Evolutionary conservation across 1,140 invertebrate species (phyloP).

Genomic region (Mizuhopecten yessoensis): DNA sequence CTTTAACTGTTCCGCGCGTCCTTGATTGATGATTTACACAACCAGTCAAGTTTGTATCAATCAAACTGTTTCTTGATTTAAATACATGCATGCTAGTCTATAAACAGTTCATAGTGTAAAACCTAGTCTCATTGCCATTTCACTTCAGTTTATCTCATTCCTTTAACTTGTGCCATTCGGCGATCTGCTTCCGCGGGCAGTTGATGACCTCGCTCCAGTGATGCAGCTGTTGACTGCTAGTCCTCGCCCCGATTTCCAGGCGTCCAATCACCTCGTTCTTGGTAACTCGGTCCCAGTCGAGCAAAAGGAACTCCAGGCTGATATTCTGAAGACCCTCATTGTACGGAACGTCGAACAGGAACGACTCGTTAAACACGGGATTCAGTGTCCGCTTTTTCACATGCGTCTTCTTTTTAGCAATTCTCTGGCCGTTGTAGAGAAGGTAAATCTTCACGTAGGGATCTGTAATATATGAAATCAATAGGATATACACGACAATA

Average conservation of each 20-base stretch:
- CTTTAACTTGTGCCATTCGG: constrained; percentile 98
- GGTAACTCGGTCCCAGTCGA: constrained; percentile 98
- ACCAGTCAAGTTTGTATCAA: background rate
- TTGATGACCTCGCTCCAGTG: constrained; percentile 99
- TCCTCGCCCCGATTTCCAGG: constrained; percentile 92
- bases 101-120: background rate
- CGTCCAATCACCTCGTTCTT: constrained; percentile 99
- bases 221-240: constrained; percentile 90
- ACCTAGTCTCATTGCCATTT: background rate
- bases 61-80: background rate
- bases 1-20: background rate
- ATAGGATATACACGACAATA: too few relatives aligned
- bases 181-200: constrained; percentile 97
- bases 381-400: constrained; percentile 98
- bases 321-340: constrained; percentile 94
- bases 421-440: constrained; percentile 97
- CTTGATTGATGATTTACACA: background rate
- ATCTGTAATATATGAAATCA: constrained; percentile 84
- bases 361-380: constrained; percentile 99
- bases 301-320: constrained; percentile 94
- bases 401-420: constrained; percentile 99
- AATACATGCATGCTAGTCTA: background rate
- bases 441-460: constrained; percentile 97
- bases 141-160: constrained; percentile 84
- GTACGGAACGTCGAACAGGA: constrained; percentile 87